phyloP scores from a whole-genome alignment of 2,888 invertebrate species.

The Chymomyza caudatula region DNA sequence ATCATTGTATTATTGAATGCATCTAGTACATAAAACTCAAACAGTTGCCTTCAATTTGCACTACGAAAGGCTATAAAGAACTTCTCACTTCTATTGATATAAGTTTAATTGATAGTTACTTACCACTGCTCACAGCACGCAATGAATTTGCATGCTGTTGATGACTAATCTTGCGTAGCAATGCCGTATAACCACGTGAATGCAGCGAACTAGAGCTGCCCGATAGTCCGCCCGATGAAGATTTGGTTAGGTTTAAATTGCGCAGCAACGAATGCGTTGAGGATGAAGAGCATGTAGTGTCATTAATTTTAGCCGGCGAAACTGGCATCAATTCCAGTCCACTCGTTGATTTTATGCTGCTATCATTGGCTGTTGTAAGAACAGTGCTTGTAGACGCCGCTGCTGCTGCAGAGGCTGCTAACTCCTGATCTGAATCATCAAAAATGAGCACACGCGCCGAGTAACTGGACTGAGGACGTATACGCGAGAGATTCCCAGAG shows the following conservation, averaged over 20 bases:
- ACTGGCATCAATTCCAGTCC: slow-evolving; percentile 63
- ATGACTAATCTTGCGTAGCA: slow-evolving; percentile 76
- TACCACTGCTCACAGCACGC: slow-evolving; percentile 73
- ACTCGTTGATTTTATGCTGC: slow-evolving; percentile 38
- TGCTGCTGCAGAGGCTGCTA: slow-evolving; percentile 31
- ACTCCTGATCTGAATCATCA: slow-evolving; percentile 84
- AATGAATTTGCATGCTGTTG: slow-evolving; percentile 77
- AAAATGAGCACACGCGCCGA: slow-evolving; percentile 88
- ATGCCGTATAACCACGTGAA: slow-evolving; percentile 72
- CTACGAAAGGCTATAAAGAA: no score
- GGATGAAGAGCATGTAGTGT: slow-evolving; percentile 56
- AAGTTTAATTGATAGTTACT: slow-evolving; percentile 29
- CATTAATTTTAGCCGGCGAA: slow-evolving; percentile 62
- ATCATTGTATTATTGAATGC: no score
- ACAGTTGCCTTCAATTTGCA: no score
- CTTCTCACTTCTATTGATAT: no score
- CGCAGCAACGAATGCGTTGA: slow-evolving; percentile 58
- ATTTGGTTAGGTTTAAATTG: slow-evolving; percentile 73
- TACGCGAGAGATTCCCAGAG: slow-evolving; percentile 60
- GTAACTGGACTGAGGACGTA: slow-evolving; percentile 82
- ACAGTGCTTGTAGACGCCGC: slow-evolving; percentile 20
- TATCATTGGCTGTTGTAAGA: slow-evolving; percentile 6
- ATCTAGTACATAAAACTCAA: no score
- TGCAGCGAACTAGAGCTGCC: slow-evolving; percentile 76
- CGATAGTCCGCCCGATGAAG: slow-evolving; percentile 75